Percentiles rank a stretch among this genome's conserved stretches.
These are phyloP conservation scores for Gymnosoma rotundatum DNA, from an alignment of 2,888 invertebrate species.

Conservation along the genomic window DNA sequence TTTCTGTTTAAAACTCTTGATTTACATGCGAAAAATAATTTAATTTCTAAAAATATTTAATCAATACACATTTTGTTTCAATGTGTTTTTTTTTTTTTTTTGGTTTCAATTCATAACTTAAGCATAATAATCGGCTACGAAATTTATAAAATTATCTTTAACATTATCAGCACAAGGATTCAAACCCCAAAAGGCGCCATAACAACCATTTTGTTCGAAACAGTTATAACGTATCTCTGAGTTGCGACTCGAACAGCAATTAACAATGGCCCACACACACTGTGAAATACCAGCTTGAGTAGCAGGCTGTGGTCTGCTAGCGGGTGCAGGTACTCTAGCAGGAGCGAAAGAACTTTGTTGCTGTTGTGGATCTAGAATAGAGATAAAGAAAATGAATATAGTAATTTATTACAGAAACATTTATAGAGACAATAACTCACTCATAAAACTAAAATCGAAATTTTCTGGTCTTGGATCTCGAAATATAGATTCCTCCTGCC, in stretches of 20 bases:
- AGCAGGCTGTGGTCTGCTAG: constrained; percentile 76
- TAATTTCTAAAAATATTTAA: neutral
- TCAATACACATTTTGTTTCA: neutral
- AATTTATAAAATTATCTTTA: constrained; percentile 70
- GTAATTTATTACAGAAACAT: neutral
- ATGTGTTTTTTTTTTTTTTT: constrained; percentile 9
- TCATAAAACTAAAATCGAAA: constrained; percentile 73
- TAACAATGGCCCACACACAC: constrained; percentile 89
- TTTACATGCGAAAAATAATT: neutral
- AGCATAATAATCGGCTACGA: constrained; percentile 66
- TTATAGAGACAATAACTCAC: constrained; percentile 46
- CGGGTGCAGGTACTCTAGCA: constrained; percentile 25
- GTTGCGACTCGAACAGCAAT: constrained; percentile 86
- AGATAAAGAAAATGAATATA: neutral
- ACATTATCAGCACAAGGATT: constrained; percentile 88
- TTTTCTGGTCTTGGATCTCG: constrained; percentile 74
- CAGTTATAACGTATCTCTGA: constrained; percentile 84
- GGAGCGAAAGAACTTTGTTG: constrained; percentile 30
- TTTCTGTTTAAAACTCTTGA: no score
- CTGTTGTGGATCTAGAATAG: constrained; percentile 25
- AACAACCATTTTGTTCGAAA: constrained; percentile 88
- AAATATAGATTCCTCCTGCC: constrained; percentile 67
- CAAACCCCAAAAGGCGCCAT: constrained; percentile 88
- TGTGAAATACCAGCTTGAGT: constrained; percentile 81
- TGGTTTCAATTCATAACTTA: constrained; percentile 25